These are phyloP conservation scores for Tenebrosternarchus preto DNA, from an alignment of 2,113 vertebrate genomes.

Conservation along the genomic window DNA sequence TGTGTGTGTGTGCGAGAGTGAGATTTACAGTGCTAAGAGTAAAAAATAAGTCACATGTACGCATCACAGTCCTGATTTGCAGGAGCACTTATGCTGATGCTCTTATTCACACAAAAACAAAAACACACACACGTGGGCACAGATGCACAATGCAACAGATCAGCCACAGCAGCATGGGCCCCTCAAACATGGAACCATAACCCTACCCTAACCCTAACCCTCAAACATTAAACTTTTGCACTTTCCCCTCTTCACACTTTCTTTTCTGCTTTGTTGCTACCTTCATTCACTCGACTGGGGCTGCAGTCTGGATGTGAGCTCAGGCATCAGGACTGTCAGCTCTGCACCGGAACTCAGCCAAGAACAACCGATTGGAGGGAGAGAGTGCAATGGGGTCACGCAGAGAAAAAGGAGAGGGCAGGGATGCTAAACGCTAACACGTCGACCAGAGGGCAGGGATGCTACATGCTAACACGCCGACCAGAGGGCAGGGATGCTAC, in stretches of 20 bases:
- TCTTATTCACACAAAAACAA: not conserved
- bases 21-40: not conserved
- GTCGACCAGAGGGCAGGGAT: conserved; percentile 67
- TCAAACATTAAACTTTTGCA: no score
- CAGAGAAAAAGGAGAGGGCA: conserved; percentile 67
- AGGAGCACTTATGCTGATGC: not conserved
- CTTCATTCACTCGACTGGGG: no score
- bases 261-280: no score
- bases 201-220: no score
- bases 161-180: conserved; percentile 37
- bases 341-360: no score
- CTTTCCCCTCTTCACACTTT: no score
- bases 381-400: conserved; percentile 67
- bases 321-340: no score
- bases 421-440: conserved; percentile 62
- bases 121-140: conserved; percentile 53
- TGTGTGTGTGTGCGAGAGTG: not conserved
- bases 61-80: not conserved
- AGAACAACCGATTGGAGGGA: conserved; percentile 36
- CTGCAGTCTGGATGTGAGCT: no score
- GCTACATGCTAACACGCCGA: conserved; percentile 67
- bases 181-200: no score
- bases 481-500: conserved; percentile 73
- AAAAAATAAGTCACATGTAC: no score
- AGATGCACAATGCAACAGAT: conserved; percentile 61